A percentile compares a stretch with the other conserved stretches of the same genome.
phyloP scores from a whole-genome alignment of 2,888 invertebrate genomes.

The Metopia argyrocephala region DNA sequence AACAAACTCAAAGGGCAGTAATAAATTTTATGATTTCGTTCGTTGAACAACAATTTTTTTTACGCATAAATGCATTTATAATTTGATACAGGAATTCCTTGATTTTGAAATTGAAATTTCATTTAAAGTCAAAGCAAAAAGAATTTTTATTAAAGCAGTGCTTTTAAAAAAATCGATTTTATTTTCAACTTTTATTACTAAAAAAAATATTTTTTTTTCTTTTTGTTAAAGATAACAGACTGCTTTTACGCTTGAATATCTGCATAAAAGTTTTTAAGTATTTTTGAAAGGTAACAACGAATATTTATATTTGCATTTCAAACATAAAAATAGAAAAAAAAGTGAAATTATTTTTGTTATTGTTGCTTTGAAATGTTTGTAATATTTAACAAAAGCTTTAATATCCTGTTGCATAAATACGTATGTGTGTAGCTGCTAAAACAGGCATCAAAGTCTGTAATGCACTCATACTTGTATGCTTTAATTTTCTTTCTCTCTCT shows the following conservation, averaged over 20 bases:
- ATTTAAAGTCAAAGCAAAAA: background rate
- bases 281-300: background rate
- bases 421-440: background rate
- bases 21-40: constrained; percentile 3
- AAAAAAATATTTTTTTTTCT: background rate
- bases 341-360: background rate
- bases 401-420: constrained; percentile 37
- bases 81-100: background rate
- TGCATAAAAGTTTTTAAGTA: background rate
- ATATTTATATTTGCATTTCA: constrained; percentile 1
- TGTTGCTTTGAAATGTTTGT: background rate
- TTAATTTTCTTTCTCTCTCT: too few relatives aligned
- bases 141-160: too few relatives aligned
- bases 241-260: background rate
- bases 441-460: background rate
- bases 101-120: background rate
- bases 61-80: constrained; percentile 27
- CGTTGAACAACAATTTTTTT: constrained; percentile 13
- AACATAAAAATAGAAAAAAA: background rate
- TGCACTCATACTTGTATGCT: background rate
- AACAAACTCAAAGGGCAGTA: background rate
- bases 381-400: background rate
- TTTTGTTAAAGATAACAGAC: background rate
- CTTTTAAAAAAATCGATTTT: too few relatives aligned
- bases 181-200: too few relatives aligned